These are phyloP conservation scores for Scelioninae gen. 1 DNA, from an alignment of 2,888 invertebrate species.

Conservation along the genomic window DNA sequence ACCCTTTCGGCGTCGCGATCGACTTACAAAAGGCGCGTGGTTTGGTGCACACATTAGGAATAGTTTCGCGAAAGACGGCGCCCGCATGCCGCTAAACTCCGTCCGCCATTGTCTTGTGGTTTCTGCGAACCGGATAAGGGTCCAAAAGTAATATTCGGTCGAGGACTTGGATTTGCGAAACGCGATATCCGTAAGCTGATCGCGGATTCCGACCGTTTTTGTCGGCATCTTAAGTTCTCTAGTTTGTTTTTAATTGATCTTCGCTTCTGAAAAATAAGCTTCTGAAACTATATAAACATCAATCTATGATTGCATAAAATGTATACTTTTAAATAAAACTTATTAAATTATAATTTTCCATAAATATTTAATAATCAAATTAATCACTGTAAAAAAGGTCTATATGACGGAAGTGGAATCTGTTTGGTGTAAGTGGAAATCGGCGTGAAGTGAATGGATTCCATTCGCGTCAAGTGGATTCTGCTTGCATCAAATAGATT, in stretches of 20 bases:
- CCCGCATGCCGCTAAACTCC: conserved; percentile 64
- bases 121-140: conserved; percentile 64
- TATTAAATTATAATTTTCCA: no score
- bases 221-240: not conserved
- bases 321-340: no score
- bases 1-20: conserved; percentile 59
- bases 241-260: not conserved
- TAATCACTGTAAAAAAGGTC: no score
- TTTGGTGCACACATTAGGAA: conserved; percentile 57
- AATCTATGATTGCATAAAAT: no score
- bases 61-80: conserved; percentile 60
- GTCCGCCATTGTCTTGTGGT: conserved; percentile 62
- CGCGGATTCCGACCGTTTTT: conserved; percentile 12
- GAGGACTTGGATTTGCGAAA: conserved; percentile 47
- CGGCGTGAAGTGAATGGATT: no score
- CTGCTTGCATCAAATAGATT: no score
- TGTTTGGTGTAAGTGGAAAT: no score
- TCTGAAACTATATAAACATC: no score
- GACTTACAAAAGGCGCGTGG: conserved; percentile 61
- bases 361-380: no score
- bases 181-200: conserved; percentile 46
- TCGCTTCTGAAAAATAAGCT: no score
- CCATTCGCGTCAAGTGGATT: no score
- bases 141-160: conserved; percentile 63
- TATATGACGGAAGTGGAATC: no score